phyloP scores from a whole-genome alignment of 2,888 invertebrate genomes.

The Drosophila austrosaltans region DNA sequence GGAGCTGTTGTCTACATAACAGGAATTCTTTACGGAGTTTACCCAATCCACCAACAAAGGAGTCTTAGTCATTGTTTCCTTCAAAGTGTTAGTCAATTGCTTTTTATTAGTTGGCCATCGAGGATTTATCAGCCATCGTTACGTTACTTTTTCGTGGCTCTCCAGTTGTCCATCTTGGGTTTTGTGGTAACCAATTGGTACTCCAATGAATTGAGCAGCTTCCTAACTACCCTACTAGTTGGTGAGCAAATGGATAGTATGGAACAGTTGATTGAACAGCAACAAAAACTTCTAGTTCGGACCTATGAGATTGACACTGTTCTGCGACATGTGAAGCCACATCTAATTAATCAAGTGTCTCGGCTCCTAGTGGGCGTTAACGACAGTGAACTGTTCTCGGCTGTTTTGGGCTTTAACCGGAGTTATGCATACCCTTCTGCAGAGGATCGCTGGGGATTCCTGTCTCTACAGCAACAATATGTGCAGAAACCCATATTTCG shows the following conservation, averaged over 20 bases:
- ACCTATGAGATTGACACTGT: constrained; percentile 62
- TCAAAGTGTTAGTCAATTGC: constrained; percentile 31
- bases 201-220: constrained; percentile 69
- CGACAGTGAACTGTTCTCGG: constrained; percentile 65
- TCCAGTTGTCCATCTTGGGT: constrained; percentile 60
- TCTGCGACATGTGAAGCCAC: constrained; percentile 59
- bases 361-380: constrained; percentile 57
- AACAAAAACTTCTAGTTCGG: constrained; percentile 63
- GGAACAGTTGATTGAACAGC: constrained; percentile 68
- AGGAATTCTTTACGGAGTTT: constrained; percentile 32
- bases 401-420: constrained; percentile 65
- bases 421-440: constrained; percentile 71
- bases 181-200: constrained; percentile 72
- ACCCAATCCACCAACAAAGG: constrained; percentile 27
- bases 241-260: constrained; percentile 75
- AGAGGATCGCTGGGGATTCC: constrained; percentile 73
- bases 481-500: constrained; percentile 71
- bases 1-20: constrained; percentile 48
- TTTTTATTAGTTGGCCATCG: constrained; percentile 55
- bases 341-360: constrained; percentile 42
- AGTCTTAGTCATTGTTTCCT: constrained; percentile 36
- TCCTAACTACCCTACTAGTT: constrained; percentile 66
- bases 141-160: constrained; percentile 51
- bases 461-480: constrained; percentile 74
- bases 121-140: constrained; percentile 50